These are phyloP conservation scores for Artibeus jamaicensis DNA, from an alignment of 2,797 vertebrate genomes.

Conservation along the genomic window DNA sequence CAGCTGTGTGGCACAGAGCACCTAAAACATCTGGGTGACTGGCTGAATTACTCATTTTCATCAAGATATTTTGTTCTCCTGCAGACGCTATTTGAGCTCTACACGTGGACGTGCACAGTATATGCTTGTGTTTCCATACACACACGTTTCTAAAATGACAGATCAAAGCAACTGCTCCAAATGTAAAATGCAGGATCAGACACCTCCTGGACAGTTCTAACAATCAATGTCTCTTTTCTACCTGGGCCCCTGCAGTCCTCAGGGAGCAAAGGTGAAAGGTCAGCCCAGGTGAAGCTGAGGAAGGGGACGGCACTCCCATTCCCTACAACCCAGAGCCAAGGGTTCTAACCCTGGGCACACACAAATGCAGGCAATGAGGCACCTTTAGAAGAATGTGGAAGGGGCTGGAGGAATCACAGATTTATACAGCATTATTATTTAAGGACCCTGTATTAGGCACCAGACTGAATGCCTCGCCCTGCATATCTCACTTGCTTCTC, in stretches of 20 bases:
- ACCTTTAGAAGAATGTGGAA: background rate
- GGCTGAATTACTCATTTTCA: slow-evolving; percentile 52
- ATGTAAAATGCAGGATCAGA: background rate
- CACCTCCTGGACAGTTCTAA: background rate
- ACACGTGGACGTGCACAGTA: background rate
- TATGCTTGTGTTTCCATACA: background rate
- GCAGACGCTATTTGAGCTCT: background rate
- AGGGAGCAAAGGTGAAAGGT: background rate
- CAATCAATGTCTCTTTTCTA: background rate
- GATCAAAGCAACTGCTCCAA: background rate
- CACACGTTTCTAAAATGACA: background rate
- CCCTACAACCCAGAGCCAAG: background rate
- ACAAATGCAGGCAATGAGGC: background rate
- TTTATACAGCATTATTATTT: background rate
- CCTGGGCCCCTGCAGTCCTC: background rate
- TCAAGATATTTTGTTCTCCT: slow-evolving; percentile 50
- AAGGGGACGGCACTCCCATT: fast-evolving
- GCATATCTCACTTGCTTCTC: background rate
- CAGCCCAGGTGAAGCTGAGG: background rate
- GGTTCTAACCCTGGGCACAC: background rate
- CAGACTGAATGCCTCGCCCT: background rate
- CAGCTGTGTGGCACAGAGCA: slow-evolving; percentile 29
- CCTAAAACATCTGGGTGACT: slow-evolving; percentile 55
- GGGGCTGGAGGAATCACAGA: background rate
- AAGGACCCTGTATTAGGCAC: too few relatives aligned